Evolutionary conservation across 2,797 vertebrate genomes (phyloP), one percentile per base, ranked within the genome.

Genomic region (Forpus xanthops): DNA sequence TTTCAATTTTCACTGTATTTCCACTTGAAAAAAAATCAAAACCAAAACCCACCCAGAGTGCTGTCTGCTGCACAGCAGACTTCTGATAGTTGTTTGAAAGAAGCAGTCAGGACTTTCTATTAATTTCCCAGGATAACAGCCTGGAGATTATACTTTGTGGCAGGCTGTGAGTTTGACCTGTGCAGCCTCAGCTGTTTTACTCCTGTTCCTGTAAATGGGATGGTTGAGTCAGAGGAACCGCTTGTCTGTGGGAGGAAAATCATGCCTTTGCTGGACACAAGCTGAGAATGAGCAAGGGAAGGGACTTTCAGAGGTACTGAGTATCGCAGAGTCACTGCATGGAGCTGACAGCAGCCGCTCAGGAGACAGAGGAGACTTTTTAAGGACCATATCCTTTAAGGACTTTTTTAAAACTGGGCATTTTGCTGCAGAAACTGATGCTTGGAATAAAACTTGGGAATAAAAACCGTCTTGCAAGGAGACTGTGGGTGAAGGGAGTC

Each of bases 241-340:
- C 24, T 76, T 0, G 0, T 13, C 8, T 66, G 6, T 0, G 1
- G 27, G 24, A 31, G 15, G 35, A 53, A 62, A 56, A 53, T 75
- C 30, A 18, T 23, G 45, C 24, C 23, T 39, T 58, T 8, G 11
- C 64, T 84, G 66, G 18, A 33, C n/a, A 30, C 17, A 41, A 45
- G 15, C 49, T 67, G 70, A 52, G 53, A 56, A 75, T 18, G 44
- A 64, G 6, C 12, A 47, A 52, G 66, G 27, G 33, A 44, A 71
- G 19, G 42, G 13, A 15, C 25, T 79, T 74, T 25, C 33, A 45
- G 66, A 77, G 68, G 12, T 27, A 5, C 1, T 15, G 52, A 60
- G 4, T 60, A 31, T 1, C 2, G 33, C 30, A 53, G 39, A 41
- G 62, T 28, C 52, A n/a, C 16, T 55, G 39, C 2, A 4, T 27